Evolutionary conservation across 1,140 invertebrate genomes (phyloP).

Genomic region (Listronotus oregonensis): DNA sequence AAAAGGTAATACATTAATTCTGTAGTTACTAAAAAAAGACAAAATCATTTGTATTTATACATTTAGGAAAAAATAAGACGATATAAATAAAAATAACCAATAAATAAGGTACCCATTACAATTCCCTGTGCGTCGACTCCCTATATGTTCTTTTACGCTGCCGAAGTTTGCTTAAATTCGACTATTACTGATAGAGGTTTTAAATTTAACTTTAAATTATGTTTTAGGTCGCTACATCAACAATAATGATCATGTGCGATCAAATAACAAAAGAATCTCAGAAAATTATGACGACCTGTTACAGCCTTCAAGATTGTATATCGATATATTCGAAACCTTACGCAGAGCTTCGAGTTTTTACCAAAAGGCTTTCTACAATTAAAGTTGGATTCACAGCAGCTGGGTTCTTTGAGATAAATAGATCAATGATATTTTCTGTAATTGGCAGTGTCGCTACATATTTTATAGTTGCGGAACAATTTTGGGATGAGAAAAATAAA

Average conservation of each 20-base stretch:
- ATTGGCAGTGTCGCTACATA: constrained; percentile 22
- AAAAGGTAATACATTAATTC: too few relatives aligned
- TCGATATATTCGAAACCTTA: constrained; percentile 22
- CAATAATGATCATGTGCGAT: constrained; percentile 18
- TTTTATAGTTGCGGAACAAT: constrained; percentile 19
- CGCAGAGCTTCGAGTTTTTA: constrained; percentile 17
- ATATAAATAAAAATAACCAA: too few relatives aligned
- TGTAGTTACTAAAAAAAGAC: too few relatives aligned
- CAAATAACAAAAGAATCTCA: constrained; percentile 12
- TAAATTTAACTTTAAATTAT: constrained; percentile 2
- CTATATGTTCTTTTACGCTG: too few relatives aligned
- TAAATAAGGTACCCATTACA: too few relatives aligned
- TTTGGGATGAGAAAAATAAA: not conserved
- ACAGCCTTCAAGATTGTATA: constrained; percentile 19
- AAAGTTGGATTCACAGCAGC: constrained; percentile 17
- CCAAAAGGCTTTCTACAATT: constrained; percentile 4
- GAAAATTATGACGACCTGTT: constrained; percentile 23
- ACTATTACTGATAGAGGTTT: too few relatives aligned
- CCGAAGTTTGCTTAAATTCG: too few relatives aligned
- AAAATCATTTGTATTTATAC: too few relatives aligned
- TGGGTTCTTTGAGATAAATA: constrained; percentile 16
- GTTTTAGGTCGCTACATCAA: constrained; percentile 10
- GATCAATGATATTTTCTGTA: constrained; percentile 9
- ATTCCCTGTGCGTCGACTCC: too few relatives aligned
- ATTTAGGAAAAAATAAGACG: too few relatives aligned